Evolutionary conservation across 1,140 invertebrate genomes (phyloP).

Genomic region (Hypsibius dujardini): DNA sequence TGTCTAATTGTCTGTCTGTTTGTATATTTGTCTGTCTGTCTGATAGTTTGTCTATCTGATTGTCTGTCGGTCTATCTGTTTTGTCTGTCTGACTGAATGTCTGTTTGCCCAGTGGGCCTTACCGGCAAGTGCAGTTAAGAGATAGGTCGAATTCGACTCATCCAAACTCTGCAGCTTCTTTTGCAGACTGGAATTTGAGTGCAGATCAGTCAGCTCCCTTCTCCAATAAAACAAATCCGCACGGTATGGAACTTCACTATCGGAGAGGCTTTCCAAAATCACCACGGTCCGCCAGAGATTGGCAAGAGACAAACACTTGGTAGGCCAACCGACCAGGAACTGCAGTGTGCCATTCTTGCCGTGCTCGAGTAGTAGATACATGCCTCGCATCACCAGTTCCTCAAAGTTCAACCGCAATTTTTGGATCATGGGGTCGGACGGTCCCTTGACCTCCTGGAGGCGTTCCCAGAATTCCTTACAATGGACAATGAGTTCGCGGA

Average conservation of each 20-base stretch:
- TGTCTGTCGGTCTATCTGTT: too few relatives aligned
- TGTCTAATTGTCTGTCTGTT: too few relatives aligned
- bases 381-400: not conserved
- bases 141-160: not conserved
- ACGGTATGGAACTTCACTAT: not conserved
- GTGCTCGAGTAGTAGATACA: not conserved
- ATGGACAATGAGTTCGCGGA: not conserved
- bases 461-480: conserved; percentile 8
- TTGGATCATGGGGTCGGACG: not conserved
- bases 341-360: not conserved
- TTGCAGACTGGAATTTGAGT: not conserved
- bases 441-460: not conserved
- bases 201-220: not conserved
- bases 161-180: not conserved
- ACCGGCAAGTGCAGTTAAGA: not conserved
- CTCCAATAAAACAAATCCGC: not conserved
- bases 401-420: not conserved
- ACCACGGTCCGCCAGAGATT: not conserved
- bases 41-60: too few relatives aligned
- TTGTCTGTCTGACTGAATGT: too few relatives aligned
- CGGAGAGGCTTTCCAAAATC: not conserved
- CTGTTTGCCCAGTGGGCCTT: too few relatives aligned
- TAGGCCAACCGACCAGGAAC: conserved; percentile 12
- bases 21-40: too few relatives aligned
- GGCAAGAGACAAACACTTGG: not conserved